Evolutionary conservation across 2,113 vertebrate genomes (phyloP), one percentile per base, ranked within the genome.

Genomic region (Gallinago jamesoni): DNA sequence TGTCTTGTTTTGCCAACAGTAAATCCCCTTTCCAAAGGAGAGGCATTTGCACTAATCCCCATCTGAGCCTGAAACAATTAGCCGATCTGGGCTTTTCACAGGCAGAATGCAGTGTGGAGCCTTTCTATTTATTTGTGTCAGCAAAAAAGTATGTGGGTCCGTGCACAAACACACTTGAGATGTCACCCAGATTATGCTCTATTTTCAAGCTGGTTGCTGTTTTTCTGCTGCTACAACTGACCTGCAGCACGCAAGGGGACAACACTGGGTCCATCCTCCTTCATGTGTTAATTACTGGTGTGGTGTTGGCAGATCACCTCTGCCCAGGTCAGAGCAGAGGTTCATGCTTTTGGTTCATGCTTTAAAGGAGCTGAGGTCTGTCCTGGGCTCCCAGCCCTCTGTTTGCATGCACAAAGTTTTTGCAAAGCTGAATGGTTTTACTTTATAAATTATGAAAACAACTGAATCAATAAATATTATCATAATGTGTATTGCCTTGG

Each of bases 391-490:
- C 76, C 57, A 48, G 3, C 9, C 7, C 8, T 79, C 27, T 3
- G 0, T 90, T 63, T 60, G 27, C 31, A 21, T 16, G 27, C n/a
- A 8, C 33, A 5, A 80, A 59, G 27, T 62, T 85, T 89, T 85
- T 20, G 13, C 52, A 10, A 52, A 13, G 25, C 63, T 86, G 70
- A 56, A 21, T 90, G 55, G 31, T 87, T 97, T 92, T 48, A n/a
- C 74, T 89, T 90, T 85, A 89, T 79, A 87, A 97, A 92, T 93
- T 68, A 93, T 67, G 80, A 89, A 94, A 94, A 86, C 74, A 73
- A 79, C 74, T 11, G 80, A 96, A 96, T 96, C 86, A 59, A 87
- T 97, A 97, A 97, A 96, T 97, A 97, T 94, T 97, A 96, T 68
- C 94, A 97, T 94, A 95, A 94, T 85, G 74, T 89, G 88, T 89